These are phyloP conservation scores for Augochlora pura DNA, from an alignment of 1,140 invertebrate genomes.

Conservation along the genomic window DNA sequence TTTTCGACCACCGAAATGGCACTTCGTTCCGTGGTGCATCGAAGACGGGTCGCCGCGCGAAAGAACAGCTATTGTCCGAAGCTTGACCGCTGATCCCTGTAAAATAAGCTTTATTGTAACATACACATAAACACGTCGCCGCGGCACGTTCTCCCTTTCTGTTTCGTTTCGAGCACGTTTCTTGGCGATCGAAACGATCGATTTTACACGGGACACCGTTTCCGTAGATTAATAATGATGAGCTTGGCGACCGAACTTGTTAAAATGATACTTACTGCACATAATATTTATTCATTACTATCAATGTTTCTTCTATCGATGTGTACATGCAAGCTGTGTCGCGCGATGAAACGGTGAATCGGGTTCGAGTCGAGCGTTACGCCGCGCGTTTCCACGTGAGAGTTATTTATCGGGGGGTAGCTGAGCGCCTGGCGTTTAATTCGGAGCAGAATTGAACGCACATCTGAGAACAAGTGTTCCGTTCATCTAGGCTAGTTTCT, in stretches of 20 bases:
- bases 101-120: conserved; percentile 21
- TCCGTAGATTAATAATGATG: not conserved
- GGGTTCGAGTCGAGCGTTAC: not conserved
- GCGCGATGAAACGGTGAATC: not conserved
- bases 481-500: not conserved
- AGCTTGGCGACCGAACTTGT: conserved; percentile 23
- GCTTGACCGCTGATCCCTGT: conserved; percentile 21
- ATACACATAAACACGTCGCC: not conserved
- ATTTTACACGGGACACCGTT: not conserved
- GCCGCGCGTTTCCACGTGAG: not conserved
- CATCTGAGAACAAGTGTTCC: too few species aligned
- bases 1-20: too few species aligned
- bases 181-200: not conserved
- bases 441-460: too few species aligned
- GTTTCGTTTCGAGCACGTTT: not conserved
- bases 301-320: conserved; percentile 15
- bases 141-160: not conserved
- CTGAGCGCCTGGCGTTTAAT: too few species aligned
- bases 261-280: conserved; percentile 30
- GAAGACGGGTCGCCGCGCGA: too few species aligned
- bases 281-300: conserved; percentile 36
- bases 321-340: conserved; percentile 6
- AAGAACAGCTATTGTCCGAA: not conserved
- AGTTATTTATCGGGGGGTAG: not conserved
- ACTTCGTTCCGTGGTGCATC: too few species aligned